These are phyloP conservation scores for Cyanistes caeruleus DNA, from an alignment of 2,113 vertebrate genomes.

Conservation along the genomic window DNA sequence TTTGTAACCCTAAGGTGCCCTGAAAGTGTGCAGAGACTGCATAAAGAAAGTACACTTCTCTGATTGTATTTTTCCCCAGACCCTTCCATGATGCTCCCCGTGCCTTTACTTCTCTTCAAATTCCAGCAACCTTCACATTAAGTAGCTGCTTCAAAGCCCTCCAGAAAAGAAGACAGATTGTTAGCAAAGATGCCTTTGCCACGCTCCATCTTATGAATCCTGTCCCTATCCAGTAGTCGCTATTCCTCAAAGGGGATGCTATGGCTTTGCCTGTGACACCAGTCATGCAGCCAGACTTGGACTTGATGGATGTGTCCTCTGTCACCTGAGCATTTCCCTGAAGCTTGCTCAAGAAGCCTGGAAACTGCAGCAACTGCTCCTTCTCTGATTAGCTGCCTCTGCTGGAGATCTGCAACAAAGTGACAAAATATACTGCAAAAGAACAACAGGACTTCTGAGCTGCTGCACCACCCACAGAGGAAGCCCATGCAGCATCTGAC, in stretches of 20 bases:
- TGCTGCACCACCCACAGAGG: neutral
- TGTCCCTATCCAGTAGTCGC: neutral
- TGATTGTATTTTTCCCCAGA: neutral
- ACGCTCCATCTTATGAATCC: neutral
- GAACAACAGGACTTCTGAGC: neutral
- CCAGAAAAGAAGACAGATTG: neutral
- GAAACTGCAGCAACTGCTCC: neutral
- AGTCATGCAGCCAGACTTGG: neutral
- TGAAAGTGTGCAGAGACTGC: neutral
- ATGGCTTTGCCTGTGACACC: neutral
- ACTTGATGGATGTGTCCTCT: neutral
- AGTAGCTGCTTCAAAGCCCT: neutral
- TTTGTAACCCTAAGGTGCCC: neutral
- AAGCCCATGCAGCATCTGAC: neutral
- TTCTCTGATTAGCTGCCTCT: neutral
- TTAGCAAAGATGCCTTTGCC: neutral
- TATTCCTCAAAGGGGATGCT: neutral
- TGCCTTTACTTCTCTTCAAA: neutral
- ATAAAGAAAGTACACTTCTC: neutral
- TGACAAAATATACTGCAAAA: neutral
- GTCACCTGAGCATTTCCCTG: neutral
- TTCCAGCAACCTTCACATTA: neutral
- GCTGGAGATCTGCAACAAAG: neutral
- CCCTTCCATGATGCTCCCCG: neutral
- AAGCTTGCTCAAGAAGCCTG: neutral